Evolutionary conservation across 2,888 invertebrate species (phyloP).

Genomic region (Cataglyphis livida): DNA sequence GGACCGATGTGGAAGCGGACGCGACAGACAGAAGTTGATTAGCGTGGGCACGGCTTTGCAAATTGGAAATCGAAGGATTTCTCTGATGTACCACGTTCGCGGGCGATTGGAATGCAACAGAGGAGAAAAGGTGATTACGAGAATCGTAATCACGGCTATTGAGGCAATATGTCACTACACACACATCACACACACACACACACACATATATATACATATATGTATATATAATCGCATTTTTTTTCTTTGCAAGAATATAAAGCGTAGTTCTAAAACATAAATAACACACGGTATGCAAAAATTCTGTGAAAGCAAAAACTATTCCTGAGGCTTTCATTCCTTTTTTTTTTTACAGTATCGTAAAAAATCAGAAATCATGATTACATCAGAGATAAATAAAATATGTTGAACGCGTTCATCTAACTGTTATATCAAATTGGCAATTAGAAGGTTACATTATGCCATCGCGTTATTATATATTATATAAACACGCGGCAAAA

Average conservation of each 20-base stretch:
- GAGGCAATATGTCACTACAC: conserved; percentile 26
- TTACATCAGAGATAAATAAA: neutral
- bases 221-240: neutral
- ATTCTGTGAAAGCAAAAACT: neutral
- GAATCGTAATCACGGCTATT: conserved; percentile 19
- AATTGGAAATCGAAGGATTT: conserved; percentile 45
- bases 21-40: conserved; percentile 24
- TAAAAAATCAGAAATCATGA: neutral
- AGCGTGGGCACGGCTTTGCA: conserved; percentile 39
- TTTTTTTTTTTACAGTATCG: neutral
- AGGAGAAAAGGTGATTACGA: conserved; percentile 43
- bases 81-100: conserved; percentile 23
- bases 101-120: conserved; percentile 41
- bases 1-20: conserved; percentile 16
- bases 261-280: conserved; percentile 17
- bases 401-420: neutral
- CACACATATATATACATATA: neutral
- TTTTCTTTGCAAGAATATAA: neutral
- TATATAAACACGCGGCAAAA: neutral
- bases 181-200: neutral
- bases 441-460: neutral
- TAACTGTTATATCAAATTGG: neutral
- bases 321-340: neutral
- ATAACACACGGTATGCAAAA: neutral
- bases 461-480: neutral